Base-by-base conservation (phyloP, 2,797 vertebrate species). In the Hyperoplus immaculatus region DNA sequence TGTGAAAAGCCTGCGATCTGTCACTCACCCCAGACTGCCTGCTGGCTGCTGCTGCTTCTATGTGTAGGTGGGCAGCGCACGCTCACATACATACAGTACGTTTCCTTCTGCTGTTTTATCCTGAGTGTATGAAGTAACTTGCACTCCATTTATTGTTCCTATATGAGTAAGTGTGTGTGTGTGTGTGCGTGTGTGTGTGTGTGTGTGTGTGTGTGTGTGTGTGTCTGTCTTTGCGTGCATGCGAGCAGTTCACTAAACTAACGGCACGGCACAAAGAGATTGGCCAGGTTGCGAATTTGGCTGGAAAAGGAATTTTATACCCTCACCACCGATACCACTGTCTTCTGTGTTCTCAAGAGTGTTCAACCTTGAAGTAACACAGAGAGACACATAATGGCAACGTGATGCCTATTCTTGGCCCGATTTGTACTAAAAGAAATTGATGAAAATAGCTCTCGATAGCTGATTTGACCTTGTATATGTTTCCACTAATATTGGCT, bases 21-120 rank as follows among this genome's bases (percentile, higher is more conserved):
- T 69, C 47, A 1, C 10, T 64, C 79, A 53, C 21, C 58, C 46
- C 82, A 59, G 72, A 50, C 77, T 4, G n/a, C 55, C 69, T 18
- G 51, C 55, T 64, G 70, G 12, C 53, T 11, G 69, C 5, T 9
- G 41, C 43, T 9, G 43, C 57, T 67, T 10, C 12, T 2, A 14
- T n/a, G 67, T 57, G 4, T 73, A 47, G 69, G 65, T 71, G 75
- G 29, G 3, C 29, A 29, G 29, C 78, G 53, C 38, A 1, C 29
- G 1, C 41, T 15, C 67, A 2, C 50, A 29, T 62, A 29, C 41
- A n/a, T 53, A 29, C 29, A 29, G 29, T 29, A 29, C 29, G 3
- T 29, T 3, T 69, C 63, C 59, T 12, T 0, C 15, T 43, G 14
- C 36, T n/a, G n/a, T 9, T 55, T 13, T 29, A 13, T 54, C 6